Conservation (phyloP, 2,797 vertebrate species). For the Brotula barbata region DNA sequence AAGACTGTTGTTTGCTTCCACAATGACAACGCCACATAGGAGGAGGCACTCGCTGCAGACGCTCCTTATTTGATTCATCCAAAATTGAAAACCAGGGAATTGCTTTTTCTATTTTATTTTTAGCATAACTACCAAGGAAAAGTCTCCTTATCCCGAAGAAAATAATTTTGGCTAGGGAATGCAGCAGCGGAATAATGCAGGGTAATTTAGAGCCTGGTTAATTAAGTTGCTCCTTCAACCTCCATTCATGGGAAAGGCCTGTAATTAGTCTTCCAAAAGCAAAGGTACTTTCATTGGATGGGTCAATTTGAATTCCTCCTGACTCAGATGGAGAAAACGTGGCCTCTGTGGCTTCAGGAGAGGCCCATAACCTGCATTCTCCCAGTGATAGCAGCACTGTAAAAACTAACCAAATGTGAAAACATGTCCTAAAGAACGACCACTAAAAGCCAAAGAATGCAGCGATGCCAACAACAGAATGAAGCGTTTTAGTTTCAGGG, state of each 20-base stretch:
- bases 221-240: conserved; percentile 70
- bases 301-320: conserved; percentile 67
- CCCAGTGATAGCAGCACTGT: conserved; percentile 57
- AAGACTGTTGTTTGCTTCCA: conserved; percentile 66
- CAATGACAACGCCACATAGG: conserved; percentile 62
- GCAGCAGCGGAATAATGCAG: conserved; percentile 44
- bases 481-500: conserved; percentile 25
- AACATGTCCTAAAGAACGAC: conserved; percentile 56
- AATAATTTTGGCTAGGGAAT: conserved; percentile 47
- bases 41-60: conserved; percentile 55
- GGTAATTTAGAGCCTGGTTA: conserved; percentile 60
- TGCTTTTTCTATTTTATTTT: conserved; percentile 47
- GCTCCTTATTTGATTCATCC: conserved; percentile 62
- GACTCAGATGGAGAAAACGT: conserved; percentile 43
- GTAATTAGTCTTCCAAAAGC: conserved; percentile 72
- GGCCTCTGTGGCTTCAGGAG: conserved; percentile 57
- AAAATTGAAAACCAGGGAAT: conserved; percentile 58
- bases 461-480: conserved; percentile 59
- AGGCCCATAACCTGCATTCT: conserved; percentile 65
- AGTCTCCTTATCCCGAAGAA: conserved; percentile 48
- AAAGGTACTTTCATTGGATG: conserved; percentile 67
- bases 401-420: conserved; percentile 65
- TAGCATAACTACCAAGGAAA: conserved; percentile 32
- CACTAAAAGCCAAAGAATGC: conserved; percentile 67
- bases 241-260: conserved; percentile 67